Conservation (phyloP, 23 tunicate genomes). For the Styela clava region DNA sequence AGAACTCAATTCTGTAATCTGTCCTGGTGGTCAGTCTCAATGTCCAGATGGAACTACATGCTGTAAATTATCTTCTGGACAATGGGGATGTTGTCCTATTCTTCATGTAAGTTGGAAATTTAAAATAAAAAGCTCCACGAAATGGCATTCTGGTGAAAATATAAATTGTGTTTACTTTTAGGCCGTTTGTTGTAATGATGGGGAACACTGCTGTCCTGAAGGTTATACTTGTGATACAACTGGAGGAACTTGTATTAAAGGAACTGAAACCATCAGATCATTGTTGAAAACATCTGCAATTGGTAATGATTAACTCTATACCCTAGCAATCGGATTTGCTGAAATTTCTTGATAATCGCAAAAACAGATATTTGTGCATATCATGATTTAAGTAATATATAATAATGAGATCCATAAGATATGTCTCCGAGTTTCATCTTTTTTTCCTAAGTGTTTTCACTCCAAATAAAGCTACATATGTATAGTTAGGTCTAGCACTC, state of each 20-base stretch:
- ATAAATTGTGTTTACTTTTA: neutral
- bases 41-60: conserved; percentile 31
- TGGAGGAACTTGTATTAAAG: conserved; percentile 5
- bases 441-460: too few relatives aligned
- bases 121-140: too few relatives aligned
- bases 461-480: too few relatives aligned
- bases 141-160: neutral
- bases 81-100: conserved; percentile 31
- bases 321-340: too few relatives aligned
- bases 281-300: neutral
- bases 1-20: neutral
- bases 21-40: conserved; percentile 14
- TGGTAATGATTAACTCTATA: neutral
- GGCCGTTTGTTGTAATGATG: conserved; percentile 20
- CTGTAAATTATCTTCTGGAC: conserved; percentile 16
- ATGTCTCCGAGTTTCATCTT: too few relatives aligned
- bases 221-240: conserved; percentile 9
- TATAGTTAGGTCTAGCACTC: too few relatives aligned
- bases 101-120: conserved; percentile 6
- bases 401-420: too few relatives aligned
- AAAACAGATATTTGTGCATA: too few relatives aligned
- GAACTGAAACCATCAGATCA: neutral
- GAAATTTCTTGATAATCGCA: too few relatives aligned
- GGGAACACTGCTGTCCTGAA: conserved; percentile 14
- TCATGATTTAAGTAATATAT: too few relatives aligned